Evolutionary conservation across 2,113 vertebrate genomes (phyloP), one percentile per base, ranked within the genome.

Genomic region (Trematocara unimaculatum): DNA sequence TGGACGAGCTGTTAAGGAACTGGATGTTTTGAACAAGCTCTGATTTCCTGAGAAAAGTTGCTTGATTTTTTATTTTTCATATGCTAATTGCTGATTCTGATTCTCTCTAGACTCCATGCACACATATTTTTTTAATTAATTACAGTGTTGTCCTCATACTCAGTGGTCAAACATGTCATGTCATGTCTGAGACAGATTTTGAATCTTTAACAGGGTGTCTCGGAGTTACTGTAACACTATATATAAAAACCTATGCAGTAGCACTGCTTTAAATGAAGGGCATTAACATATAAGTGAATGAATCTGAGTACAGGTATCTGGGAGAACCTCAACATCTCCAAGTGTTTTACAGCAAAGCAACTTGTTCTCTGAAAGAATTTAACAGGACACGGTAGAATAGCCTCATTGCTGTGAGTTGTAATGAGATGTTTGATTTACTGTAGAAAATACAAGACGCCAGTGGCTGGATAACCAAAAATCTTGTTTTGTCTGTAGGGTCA

Each of bases 401-500:
- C 9, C 23, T 45, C 31, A 42, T 18, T 74, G 14, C 8, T 17
- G 7, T 11, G 18, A 79, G 56, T 60, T 70, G 20, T 45, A 86
- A 62, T 33, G 26, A 51, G 6, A 77, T 77, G 55, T 85, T 81
- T 74, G 56, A 49, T 83, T 47, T 18, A 62, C 40, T 51, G 26
- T 51, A 51, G 72, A 51, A 77, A 77, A n/a, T 31, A 51, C 6
- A 13, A 11, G 45, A 77, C 0, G 17, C 26, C 26, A 51, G 15
- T 77, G 45, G 45, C 53, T 81, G 17, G 53, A 78, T 53, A 51
- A 82, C 49, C 3, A 55, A 81, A 87, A 45, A 83, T 14, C 54
- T 77, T 84, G 62, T 84, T 88, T 84, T 54, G 81, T 84, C 78
- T 83, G 64, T 54, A 29, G 62, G 84, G 33, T 90, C 81, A 91